Evolutionary conservation across 2,113 vertebrate genomes (phyloP).

Genomic region (Esox niger): DNA sequence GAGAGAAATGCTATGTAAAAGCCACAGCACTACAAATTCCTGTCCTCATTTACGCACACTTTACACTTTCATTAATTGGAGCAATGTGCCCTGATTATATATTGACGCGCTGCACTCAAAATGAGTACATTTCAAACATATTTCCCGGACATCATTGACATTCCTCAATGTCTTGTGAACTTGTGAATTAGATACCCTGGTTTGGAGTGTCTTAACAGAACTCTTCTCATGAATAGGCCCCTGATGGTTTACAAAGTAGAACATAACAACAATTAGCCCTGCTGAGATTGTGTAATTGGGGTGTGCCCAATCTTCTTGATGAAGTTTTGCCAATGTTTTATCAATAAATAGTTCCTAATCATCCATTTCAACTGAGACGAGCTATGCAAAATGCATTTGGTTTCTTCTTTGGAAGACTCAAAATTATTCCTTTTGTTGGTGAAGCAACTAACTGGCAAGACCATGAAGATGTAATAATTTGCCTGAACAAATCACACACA

Average conservation of each 20-base stretch:
- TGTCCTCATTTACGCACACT: background rate
- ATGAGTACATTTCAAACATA: slow-evolving; percentile 27
- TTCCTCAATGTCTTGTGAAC: slow-evolving; percentile 39
- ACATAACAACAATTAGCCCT: slow-evolving; percentile 38
- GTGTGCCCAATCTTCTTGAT: slow-evolving; percentile 16
- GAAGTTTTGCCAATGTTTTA: slow-evolving; percentile 27
- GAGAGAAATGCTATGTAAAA: too few species aligned
- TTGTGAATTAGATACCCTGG: slow-evolving; percentile 37
- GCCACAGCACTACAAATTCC: too few species aligned
- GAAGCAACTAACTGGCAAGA: background rate
- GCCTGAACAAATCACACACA: background rate
- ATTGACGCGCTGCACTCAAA: slow-evolving; percentile 3
- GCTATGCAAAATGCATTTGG: background rate
- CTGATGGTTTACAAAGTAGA: slow-evolving; percentile 22
- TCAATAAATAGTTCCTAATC: slow-evolving; percentile 23
- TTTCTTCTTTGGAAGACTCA: background rate
- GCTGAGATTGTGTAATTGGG: slow-evolving; percentile 42
- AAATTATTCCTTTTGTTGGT: background rate
- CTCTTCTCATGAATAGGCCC: slow-evolving; percentile 17
- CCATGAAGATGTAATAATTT: background rate
- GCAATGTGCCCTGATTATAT: background rate
- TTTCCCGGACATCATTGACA: slow-evolving; percentile 38
- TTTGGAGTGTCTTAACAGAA: slow-evolving; percentile 42
- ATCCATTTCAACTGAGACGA: slow-evolving; percentile 21
- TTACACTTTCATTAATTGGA: slow-evolving; percentile 37